These are phyloP conservation scores for Lasius platythorax DNA, from an alignment of 2,888 invertebrate genomes.

Conservation along the genomic window DNA sequence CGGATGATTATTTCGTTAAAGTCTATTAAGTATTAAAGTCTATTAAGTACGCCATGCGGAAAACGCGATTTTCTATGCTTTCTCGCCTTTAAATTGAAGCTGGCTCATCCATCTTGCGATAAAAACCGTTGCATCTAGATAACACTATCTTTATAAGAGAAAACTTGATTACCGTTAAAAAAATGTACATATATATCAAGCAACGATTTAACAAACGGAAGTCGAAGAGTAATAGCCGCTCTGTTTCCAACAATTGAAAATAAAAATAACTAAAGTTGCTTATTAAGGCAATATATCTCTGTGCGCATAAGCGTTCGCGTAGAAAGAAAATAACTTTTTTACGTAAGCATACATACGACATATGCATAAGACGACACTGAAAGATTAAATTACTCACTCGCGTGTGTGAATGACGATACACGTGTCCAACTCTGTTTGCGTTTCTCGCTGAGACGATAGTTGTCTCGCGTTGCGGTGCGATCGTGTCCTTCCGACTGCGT, in stretches of 20 bases:
- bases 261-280: not conserved
- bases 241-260: not conserved
- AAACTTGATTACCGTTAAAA: not conserved
- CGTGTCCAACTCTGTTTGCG: constrained; percentile 31
- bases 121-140: not conserved
- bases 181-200: not conserved
- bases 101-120: too few species aligned
- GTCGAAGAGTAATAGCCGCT: not conserved
- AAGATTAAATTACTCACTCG: constrained; percentile 14
- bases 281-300: not conserved
- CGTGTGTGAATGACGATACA: constrained; percentile 11
- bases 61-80: not conserved
- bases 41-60: not conserved
- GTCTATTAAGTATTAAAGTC: not conserved
- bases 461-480: constrained; percentile 48
- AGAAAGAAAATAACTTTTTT: constrained; percentile 5
- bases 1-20: not conserved
- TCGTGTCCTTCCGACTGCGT: constrained; percentile 62
- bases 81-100: not conserved
- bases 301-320: not conserved
- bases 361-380: not conserved
- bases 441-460: constrained; percentile 18
- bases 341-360: not conserved
- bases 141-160: not conserved
- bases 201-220: not conserved